phyloP scores from a whole-genome alignment of 2,113 vertebrate genomes.

The Channa argus region DNA sequence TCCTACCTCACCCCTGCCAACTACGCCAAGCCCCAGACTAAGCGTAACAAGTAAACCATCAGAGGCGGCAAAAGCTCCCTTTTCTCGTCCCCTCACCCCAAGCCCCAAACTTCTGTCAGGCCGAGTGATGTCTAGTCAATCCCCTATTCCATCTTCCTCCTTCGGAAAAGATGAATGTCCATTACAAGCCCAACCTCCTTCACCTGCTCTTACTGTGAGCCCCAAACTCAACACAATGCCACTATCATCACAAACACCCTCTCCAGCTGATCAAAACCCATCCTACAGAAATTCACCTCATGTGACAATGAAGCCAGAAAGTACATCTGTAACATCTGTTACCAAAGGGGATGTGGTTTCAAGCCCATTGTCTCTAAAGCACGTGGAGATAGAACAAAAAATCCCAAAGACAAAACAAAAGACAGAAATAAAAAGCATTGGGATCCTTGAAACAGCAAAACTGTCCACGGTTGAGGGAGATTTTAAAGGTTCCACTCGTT shows the following conservation, averaged over 20 bases:
- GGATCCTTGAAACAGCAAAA: slow-evolving; percentile 43
- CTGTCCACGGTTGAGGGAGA: neutral
- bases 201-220: neutral
- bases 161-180: slow-evolving; percentile 18
- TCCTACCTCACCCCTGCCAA: slow-evolving; percentile 27
- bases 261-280: neutral
- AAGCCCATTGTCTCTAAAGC: neutral
- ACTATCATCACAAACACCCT: neutral
- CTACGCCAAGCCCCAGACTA: slow-evolving; percentile 31
- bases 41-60: slow-evolving; percentile 12
- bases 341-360: slow-evolving; percentile 4
- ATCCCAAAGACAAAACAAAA: slow-evolving; percentile 25
- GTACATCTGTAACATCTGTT: neutral
- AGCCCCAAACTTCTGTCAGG: slow-evolving; percentile 29
- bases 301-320: slow-evolving; percentile 17
- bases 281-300: slow-evolving; percentile 3
- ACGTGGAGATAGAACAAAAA: slow-evolving; percentile 1
- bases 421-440: slow-evolving; percentile 34
- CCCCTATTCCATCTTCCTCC: slow-evolving; percentile 8
- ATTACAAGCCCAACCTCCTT: neutral
- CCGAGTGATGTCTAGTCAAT: neutral
- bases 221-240: neutral
- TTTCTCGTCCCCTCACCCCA: slow-evolving; percentile 1
- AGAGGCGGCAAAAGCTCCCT: neutral
- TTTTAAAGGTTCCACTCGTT: neutral